Percentiles rank a stretch among this genome's conserved stretches.
These are phyloP conservation scores for Drosophila littoralis DNA, from an alignment of 1,140 invertebrate species.

Conservation along the genomic window DNA sequence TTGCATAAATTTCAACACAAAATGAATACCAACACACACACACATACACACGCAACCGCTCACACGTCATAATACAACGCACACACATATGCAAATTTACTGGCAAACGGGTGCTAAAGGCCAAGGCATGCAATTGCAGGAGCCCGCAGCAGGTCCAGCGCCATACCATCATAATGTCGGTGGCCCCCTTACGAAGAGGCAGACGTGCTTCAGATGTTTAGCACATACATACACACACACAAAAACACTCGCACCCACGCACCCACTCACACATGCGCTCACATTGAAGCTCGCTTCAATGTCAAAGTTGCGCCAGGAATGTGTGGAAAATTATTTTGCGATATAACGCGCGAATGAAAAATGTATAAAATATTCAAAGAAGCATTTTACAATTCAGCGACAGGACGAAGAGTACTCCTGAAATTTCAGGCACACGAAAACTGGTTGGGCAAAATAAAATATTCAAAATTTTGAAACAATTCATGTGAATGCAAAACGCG, in stretches of 20 bases:
- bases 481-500: slow-evolving; percentile 5
- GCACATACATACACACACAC: slow-evolving; percentile 43
- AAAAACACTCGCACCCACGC: background rate
- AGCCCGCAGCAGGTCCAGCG: slow-evolving; percentile 43
- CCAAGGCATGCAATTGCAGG: slow-evolving; percentile 68
- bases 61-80: slow-evolving; percentile 27
- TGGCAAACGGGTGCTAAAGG: slow-evolving; percentile 39
- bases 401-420: slow-evolving; percentile 36
- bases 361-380: slow-evolving; percentile 83
- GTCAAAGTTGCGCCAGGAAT: slow-evolving; percentile 72
- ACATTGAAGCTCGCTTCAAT: slow-evolving; percentile 54
- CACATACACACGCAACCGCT: slow-evolving; percentile 26
- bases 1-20: slow-evolving; percentile 78
- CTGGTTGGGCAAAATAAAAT: slow-evolving; percentile 40
- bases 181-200: slow-evolving; percentile 53
- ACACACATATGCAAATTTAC: slow-evolving; percentile 67
- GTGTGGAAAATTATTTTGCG: slow-evolving; percentile 77
- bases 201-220: slow-evolving; percentile 73
- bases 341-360: slow-evolving; percentile 82
- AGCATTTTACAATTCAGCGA: slow-evolving; percentile 69
- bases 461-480: slow-evolving; percentile 15
- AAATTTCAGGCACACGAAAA: slow-evolving; percentile 35
- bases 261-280: slow-evolving; percentile 13
- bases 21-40: slow-evolving; percentile 65
- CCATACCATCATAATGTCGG: slow-evolving; percentile 56